These are phyloP conservation scores for Tympanuchus pallidicinctus DNA, from an alignment of 2,113 vertebrate species.

Conservation along the genomic window DNA sequence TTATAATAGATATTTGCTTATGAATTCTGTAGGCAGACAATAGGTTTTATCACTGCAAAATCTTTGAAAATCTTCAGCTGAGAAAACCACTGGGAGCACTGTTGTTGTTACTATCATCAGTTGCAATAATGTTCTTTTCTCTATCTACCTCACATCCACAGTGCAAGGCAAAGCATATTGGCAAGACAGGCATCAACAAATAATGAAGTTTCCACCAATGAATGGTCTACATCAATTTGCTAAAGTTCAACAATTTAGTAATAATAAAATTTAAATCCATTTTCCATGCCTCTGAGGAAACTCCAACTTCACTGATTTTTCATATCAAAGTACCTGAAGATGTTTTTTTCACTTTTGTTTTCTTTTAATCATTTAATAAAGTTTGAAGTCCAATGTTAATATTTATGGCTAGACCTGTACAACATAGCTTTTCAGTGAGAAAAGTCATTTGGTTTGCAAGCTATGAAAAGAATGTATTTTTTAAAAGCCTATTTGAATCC, in stretches of 20 bases:
- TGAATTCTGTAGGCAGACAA: not conserved
- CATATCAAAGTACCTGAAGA: not conserved
- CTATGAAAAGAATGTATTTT: not conserved
- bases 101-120: not conserved
- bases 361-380: not conserved
- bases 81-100: not conserved
- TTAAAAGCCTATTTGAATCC: constrained; percentile 1
- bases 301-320: not conserved
- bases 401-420: not conserved
- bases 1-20: not conserved
- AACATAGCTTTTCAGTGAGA: not conserved
- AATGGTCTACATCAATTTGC: not conserved
- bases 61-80: not conserved
- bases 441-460: constrained; percentile 11
- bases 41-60: not conserved
- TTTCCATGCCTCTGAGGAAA: not conserved
- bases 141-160: not conserved
- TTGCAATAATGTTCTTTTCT: not conserved
- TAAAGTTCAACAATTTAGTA: not conserved
- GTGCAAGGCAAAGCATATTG: not conserved
- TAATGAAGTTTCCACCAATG: not conserved
- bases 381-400: not conserved
- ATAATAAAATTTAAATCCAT: not conserved
- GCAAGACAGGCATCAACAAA: not conserved
- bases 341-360: not conserved